Evolutionary conservation across 2,888 invertebrate genomes (phyloP).

Genomic region (Ferrisia virgata): DNA sequence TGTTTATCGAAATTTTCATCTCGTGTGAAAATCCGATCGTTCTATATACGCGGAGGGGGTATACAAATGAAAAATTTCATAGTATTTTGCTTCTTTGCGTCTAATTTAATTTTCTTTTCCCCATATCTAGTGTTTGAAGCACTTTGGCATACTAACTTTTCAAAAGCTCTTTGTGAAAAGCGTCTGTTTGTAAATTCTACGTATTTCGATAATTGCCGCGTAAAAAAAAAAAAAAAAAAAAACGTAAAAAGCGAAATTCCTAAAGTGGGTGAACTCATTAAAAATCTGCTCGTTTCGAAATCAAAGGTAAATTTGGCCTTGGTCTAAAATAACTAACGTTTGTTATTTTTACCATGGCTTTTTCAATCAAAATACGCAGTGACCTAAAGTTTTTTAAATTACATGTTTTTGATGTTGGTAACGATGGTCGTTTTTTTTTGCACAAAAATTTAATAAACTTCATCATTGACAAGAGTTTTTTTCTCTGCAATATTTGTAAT

Average conservation of each 20-base stretch:
- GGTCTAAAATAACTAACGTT: not conserved
- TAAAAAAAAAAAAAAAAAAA: not conserved
- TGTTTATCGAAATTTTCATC: not conserved
- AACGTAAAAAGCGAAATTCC: not conserved
- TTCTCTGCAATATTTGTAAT: not conserved
- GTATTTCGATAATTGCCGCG: conserved; percentile 6
- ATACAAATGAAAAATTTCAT: not conserved
- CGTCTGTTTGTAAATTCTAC: not conserved
- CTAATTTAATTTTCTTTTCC: not conserved
- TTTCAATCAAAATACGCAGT: conserved; percentile 11
- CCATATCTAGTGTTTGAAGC: not conserved
- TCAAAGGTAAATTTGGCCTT: not conserved
- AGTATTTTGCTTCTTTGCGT: not conserved
- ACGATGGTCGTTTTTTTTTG: not conserved
- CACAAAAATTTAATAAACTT: not conserved
- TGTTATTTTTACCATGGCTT: not conserved
- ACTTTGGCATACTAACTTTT: not conserved
- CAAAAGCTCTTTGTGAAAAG: conserved; percentile 1
- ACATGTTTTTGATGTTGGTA: conserved; percentile 2
- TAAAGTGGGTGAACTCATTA: conserved; percentile 1
- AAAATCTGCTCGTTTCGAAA: not conserved
- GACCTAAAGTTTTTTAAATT: conserved; percentile 2
- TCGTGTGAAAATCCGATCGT: not conserved
- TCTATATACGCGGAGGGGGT: too few relatives aligned
- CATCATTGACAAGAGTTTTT: not conserved